These are phyloP conservation scores for Strigamia transsilvanica DNA, from an alignment of 2,888 invertebrate genomes.

Conservation along the genomic window DNA sequence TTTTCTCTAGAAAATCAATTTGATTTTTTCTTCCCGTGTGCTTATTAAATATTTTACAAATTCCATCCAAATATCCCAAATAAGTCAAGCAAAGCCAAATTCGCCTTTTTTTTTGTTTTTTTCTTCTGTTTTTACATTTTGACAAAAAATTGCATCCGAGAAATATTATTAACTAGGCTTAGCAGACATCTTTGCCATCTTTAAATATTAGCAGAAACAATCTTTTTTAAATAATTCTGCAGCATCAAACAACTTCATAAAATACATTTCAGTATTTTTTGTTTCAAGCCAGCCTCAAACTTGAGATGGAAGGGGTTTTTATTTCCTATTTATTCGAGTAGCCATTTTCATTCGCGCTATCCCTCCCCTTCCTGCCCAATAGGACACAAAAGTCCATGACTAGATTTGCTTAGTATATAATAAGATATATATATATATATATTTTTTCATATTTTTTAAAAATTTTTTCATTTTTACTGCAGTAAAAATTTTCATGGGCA, in stretches of 20 bases:
- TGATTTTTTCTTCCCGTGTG: conserved; percentile 19
- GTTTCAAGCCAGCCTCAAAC: conserved; percentile 41
- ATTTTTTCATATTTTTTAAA: conserved; percentile 52
- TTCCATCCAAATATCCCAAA: conserved; percentile 40
- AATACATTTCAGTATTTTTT: conserved; percentile 34
- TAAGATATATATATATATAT: conserved; percentile 54
- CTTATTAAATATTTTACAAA: conserved; percentile 49
- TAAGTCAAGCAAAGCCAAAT: conserved; percentile 40
- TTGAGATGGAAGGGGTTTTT: conserved; percentile 31
- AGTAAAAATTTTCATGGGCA: conserved; percentile 48
- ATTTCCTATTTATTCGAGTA: conserved; percentile 3
- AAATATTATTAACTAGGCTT: conserved; percentile 49
- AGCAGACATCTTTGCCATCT: conserved; percentile 47
- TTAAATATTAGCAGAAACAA: conserved; percentile 40
- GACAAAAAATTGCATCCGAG: conserved; percentile 44
- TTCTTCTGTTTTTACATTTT: not conserved
- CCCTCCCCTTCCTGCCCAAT: conserved; percentile 8
- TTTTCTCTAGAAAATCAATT: conserved; percentile 44
- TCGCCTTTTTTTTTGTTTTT: conserved; percentile 12
- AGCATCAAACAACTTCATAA: conserved; percentile 46
- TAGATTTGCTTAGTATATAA: conserved; percentile 51
- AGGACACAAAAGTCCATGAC: conserved; percentile 39
- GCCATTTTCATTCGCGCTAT: conserved; percentile 11
- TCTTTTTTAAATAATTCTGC: conserved; percentile 39
- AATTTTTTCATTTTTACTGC: conserved; percentile 45